Conservation (phyloP, 2,888 invertebrate genomes). For the Heliothis peltigera region DNA sequence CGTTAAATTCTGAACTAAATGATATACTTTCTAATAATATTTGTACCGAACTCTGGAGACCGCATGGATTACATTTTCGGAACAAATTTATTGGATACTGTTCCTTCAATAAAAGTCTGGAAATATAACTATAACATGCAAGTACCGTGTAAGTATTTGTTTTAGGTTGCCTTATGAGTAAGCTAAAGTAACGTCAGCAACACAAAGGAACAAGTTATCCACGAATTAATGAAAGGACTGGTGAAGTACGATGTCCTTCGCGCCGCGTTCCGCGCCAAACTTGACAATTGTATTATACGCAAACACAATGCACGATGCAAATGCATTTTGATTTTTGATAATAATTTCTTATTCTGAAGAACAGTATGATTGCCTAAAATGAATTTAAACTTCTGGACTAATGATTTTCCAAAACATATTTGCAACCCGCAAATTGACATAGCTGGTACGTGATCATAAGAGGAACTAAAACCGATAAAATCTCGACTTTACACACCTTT, state of each 20-base stretch:
- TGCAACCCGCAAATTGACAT: not conserved
- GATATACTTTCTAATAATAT: too few relatives aligned
- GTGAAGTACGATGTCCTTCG: slow-evolving; percentile 50
- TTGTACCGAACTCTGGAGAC: too few relatives aligned
- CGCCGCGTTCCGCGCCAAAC: slow-evolving; percentile 41
- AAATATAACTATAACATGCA: too few relatives aligned
- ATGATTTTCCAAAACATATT: not conserved
- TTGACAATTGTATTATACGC: slow-evolving; percentile 44
- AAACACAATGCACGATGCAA: slow-evolving; percentile 23
- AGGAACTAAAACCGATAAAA: not conserved
- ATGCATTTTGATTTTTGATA: slow-evolving; percentile 35
- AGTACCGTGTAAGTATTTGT: too few relatives aligned
- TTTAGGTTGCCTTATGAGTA: too few relatives aligned
- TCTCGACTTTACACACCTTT: not conserved
- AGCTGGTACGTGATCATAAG: too few relatives aligned
- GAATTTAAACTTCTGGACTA: too few relatives aligned
- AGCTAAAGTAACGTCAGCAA: not conserved
- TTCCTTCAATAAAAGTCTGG: too few relatives aligned
- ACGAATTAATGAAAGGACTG: slow-evolving; percentile 39
- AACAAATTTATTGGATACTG: too few relatives aligned
- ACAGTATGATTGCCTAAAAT: too few relatives aligned
- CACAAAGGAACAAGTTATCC: slow-evolving; percentile 20
- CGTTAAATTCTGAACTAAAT: not conserved
- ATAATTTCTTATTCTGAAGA: slow-evolving; percentile 25
- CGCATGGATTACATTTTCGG: too few relatives aligned